A percentile compares a stretch with the other conserved stretches of the same genome.
These are phyloP conservation scores for Onthophagus taurus DNA, from an alignment of 1,140 invertebrate genomes.

Conservation along the genomic window DNA sequence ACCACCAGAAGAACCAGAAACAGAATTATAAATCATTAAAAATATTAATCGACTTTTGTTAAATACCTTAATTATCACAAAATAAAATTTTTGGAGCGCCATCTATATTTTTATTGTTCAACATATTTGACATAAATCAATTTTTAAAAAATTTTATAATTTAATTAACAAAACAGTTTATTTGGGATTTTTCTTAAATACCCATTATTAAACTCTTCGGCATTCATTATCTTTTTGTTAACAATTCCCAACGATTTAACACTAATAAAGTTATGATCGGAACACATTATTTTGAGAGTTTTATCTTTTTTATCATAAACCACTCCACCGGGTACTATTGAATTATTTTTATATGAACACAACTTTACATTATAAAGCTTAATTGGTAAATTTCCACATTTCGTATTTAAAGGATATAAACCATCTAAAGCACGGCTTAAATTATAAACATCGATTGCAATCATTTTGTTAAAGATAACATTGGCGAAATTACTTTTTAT, in stretches of 20 bases:
- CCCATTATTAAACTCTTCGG: conserved; percentile 58
- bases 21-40: no score
- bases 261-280: conserved; percentile 46
- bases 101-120: not conserved
- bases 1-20: no score
- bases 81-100: no score
- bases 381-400: conserved; percentile 45
- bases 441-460: conserved; percentile 51
- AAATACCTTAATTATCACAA: no score
- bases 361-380: conserved; percentile 50
- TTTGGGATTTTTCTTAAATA: conserved; percentile 45
- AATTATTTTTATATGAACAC: conserved; percentile 15
- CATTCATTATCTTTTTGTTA: conserved; percentile 50
- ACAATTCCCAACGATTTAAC: conserved; percentile 47
- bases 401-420: conserved; percentile 51
- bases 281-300: conserved; percentile 48
- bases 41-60: no score
- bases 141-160: not conserved
- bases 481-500: conserved; percentile 47
- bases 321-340: conserved; percentile 37
- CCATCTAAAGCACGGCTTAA: conserved; percentile 55
- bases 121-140: not conserved
- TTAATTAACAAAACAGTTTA: conserved; percentile 20
- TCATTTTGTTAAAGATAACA: conserved; percentile 54
- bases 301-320: conserved; percentile 43